A percentile compares a stretch with the other conserved stretches of the same genome.
phyloP scores from a whole-genome alignment of 2,888 invertebrate genomes.

The Athetis lepigone region DNA sequence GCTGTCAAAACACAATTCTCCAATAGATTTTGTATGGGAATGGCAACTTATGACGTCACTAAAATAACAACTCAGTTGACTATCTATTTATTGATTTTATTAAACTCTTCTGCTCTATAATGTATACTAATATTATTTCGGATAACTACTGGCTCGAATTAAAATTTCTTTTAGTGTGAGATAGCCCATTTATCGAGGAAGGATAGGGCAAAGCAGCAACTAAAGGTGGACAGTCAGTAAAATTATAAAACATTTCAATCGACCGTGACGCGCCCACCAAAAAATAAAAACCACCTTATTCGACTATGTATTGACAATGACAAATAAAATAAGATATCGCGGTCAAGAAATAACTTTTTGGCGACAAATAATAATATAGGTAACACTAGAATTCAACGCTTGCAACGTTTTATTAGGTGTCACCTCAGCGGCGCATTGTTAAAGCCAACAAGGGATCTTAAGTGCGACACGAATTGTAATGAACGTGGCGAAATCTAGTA shows the following conservation, averaged over 20 bases:
- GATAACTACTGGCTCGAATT: too few relatives aligned
- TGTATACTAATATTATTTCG: too few relatives aligned
- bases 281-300: conserved; percentile 11
- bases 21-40: too few relatives aligned
- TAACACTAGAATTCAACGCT: conserved; percentile 1
- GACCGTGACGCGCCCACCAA: conserved; percentile 26
- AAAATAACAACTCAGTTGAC: too few relatives aligned
- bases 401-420: conserved; percentile 4
- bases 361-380: conserved; percentile 3
- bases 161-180: too few relatives aligned
- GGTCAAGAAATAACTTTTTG: conserved; percentile 23
- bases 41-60: too few relatives aligned
- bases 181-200: too few relatives aligned
- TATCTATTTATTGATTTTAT: too few relatives aligned
- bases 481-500: neutral
- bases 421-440: conserved; percentile 1
- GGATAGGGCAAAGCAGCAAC: too few relatives aligned
- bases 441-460: conserved; percentile 8
- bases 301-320: neutral
- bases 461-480: neutral
- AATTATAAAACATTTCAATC: neutral
- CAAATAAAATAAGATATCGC: conserved; percentile 34
- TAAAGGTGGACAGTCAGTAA: neutral
- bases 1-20: too few relatives aligned
- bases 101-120: too few relatives aligned